These are phyloP conservation scores for Cecropterus lyciades DNA, from an alignment of 1,140 invertebrate genomes.

Conservation along the genomic window DNA sequence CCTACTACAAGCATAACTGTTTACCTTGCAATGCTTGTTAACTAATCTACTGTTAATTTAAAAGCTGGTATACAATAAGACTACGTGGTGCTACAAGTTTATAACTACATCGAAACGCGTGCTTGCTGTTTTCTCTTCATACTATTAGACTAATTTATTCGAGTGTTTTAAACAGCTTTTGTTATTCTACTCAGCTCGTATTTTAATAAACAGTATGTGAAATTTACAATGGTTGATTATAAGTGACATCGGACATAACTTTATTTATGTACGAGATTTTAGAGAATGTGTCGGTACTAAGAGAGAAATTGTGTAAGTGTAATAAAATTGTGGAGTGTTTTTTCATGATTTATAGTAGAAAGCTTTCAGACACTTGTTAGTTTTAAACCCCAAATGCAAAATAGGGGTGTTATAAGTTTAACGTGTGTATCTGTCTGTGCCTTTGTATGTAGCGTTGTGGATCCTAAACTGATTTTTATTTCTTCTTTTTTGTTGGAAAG, in stretches of 20 bases:
- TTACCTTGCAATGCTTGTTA: slow-evolving; percentile 17
- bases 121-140: slow-evolving; percentile 1
- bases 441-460: no score
- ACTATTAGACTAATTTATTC: no score
- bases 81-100: slow-evolving; percentile 1
- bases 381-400: no score
- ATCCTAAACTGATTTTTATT: no score
- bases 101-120: slow-evolving; percentile 5
- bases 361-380: not conserved
- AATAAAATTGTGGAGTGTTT: not conserved
- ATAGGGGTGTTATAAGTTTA: no score
- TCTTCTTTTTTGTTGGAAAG: no score
- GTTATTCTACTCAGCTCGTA: no score
- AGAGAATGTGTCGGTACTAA: not conserved
- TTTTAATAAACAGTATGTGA: no score
- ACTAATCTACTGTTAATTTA: slow-evolving; percentile 22
- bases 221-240: no score
- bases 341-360: slow-evolving; percentile 13
- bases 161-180: no score
- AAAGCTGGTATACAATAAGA: not conserved
- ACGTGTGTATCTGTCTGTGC: no score
- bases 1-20: slow-evolving; percentile 10
- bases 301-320: slow-evolving; percentile 12
- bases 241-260: no score
- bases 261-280: not conserved